Base-by-base conservation (phyloP, 1,140 invertebrate genomes). In the Drosophila tropicalis region DNA sequence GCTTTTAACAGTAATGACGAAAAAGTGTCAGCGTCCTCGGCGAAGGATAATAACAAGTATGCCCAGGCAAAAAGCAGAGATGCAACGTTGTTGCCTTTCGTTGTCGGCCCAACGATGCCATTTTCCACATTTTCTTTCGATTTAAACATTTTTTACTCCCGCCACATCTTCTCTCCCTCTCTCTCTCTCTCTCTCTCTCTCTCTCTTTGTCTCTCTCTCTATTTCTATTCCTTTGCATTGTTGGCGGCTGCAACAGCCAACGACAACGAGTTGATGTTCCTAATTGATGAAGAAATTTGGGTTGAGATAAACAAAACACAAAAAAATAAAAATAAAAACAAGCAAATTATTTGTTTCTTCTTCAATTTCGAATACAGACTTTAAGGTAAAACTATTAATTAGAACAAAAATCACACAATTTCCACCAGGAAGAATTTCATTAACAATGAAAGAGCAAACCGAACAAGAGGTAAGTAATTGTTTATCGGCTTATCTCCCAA, bases 1-100 rank as follows among this genome's bases (percentile, higher is more conserved):
- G 86, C 86, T 90, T 90, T 90, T 85, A 90, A 80, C 86, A 76
- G 82, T 90, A 90, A 90, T 90, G 86, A 90, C 86, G 86, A 90
- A 90, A 90, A 90, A 90, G 86, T 90, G 86, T 90, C 86, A 90
- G 86, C 86, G 73, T 90, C 86, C 86, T 90, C 82, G 79, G 84
- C 76, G 84, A 84, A 89, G 84, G 84, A 87, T 87, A 87, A 87
- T 87, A 87, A 89, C 84, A 89, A 84, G 84, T 84, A 87, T 87
- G 84, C 84, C 89, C 84, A 87, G 84, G 72, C 83, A 79, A 67
- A 67, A 39, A 65, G 40, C 13, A 61, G 41, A 62, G 47, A 62
- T 5, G 5, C 41, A 41, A 32, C 44, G 44, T 51, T 51, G 44
- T 51, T 51, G 44, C 44, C 61, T 40, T 67, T 58, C 61, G 44